These are phyloP conservation scores for Lepeophtheirus salmonis DNA, from an alignment of 1,140 invertebrate genomes.

Conservation along the genomic window DNA sequence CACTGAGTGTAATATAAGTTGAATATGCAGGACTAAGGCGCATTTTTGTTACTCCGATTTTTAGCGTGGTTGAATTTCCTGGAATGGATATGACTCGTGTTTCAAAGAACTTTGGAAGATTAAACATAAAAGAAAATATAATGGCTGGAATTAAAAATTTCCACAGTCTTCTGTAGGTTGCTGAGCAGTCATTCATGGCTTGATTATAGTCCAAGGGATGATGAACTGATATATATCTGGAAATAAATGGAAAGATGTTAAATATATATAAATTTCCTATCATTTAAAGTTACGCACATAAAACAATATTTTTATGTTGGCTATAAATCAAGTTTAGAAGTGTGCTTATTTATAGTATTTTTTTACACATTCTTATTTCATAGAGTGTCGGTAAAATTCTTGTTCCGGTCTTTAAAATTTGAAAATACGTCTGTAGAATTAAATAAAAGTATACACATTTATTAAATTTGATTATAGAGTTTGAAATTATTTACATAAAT, in stretches of 20 bases:
- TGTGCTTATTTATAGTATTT: too few relatives aligned
- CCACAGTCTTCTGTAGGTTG: neutral
- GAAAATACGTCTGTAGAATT: too few relatives aligned
- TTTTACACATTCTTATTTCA: too few relatives aligned
- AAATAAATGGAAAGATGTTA: neutral
- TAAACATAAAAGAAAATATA: neutral
- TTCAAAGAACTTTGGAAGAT: conserved; percentile 7
- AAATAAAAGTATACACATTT: too few relatives aligned
- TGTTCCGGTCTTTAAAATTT: too few relatives aligned
- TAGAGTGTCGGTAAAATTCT: too few relatives aligned
- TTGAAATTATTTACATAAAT: too few relatives aligned
- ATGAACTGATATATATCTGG: conserved; percentile 9
- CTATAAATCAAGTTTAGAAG: too few relatives aligned
- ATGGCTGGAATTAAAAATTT: conserved; percentile 2
- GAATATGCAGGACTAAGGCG: conserved; percentile 4
- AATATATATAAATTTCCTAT: neutral
- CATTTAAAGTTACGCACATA: neutral
- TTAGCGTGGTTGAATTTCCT: neutral
- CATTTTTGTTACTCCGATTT: neutral
- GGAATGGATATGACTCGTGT: neutral
- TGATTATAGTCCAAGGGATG: conserved; percentile 9
- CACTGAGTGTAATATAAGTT: conserved; percentile 1
- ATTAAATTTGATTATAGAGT: too few relatives aligned
- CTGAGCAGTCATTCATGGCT: conserved; percentile 1
- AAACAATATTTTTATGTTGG: too few relatives aligned